Conservation (phyloP, 2,113 vertebrate genomes). For the Patagioenas fasciata region DNA sequence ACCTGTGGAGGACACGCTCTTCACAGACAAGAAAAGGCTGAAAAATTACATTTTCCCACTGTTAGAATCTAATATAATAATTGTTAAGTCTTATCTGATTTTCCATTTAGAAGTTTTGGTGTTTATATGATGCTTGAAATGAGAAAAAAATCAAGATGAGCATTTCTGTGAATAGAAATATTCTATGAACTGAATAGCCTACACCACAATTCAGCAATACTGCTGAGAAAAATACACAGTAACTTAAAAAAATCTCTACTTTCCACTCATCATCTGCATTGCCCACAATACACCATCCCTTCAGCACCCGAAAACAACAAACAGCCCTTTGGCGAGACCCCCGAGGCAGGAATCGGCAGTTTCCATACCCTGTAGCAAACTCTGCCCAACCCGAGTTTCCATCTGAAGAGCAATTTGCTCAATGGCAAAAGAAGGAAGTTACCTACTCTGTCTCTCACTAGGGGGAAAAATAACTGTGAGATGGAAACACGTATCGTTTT, state of each 20-base stretch:
- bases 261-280: not conserved
- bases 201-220: accelerated
- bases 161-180: not conserved
- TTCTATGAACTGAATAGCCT: not conserved
- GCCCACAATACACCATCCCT: not conserved
- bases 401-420: not conserved
- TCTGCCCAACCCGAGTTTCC: not conserved
- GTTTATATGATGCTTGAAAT: not conserved
- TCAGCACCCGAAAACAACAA: not conserved
- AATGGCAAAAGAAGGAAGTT: not conserved
- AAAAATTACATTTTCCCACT: not conserved
- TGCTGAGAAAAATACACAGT: accelerated
- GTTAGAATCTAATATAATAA: not conserved
- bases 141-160: not conserved
- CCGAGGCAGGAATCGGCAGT: not conserved
- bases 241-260: accelerated
- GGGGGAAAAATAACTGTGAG: not conserved
- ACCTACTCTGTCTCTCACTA: not conserved
- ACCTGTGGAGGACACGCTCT: not conserved
- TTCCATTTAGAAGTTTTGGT: not conserved
- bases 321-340: not conserved
- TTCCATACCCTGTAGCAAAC: not conserved
- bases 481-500: not conserved
- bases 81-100: not conserved
- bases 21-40: not conserved